phyloP scores from a whole-genome alignment of 1,140 invertebrate genomes.

The Solenopsis invicta region DNA sequence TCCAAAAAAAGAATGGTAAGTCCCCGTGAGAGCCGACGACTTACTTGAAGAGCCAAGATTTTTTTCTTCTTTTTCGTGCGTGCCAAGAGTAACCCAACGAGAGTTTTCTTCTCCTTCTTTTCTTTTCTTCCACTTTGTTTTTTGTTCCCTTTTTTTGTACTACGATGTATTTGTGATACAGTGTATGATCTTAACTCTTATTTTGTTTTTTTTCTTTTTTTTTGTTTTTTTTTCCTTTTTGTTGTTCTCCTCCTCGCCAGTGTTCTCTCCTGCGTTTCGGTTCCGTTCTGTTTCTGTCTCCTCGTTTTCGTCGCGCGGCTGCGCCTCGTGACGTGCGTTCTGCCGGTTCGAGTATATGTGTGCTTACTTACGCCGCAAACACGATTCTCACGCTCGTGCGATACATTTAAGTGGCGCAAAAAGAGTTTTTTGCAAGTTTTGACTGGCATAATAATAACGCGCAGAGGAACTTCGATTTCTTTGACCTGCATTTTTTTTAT shows the following conservation, averaged over 20 bases:
- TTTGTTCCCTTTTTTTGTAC: background rate
- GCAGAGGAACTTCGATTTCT: background rate
- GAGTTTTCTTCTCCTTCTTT: slow-evolving; percentile 33
- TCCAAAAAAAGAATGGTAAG: slow-evolving; percentile 88
- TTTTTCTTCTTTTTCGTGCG: slow-evolving; percentile 57
- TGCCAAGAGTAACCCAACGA: slow-evolving; percentile 57
- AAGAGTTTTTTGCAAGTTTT: background rate
- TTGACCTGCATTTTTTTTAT: background rate
- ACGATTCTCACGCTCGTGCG: background rate
- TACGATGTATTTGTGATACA: slow-evolving; percentile 45
- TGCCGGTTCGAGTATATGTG: slow-evolving; percentile 13
- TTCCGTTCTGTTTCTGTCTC: slow-evolving; percentile 50
- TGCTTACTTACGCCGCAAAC: background rate
- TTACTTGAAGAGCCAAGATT: slow-evolving; percentile 82
- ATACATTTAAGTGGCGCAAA: background rate
- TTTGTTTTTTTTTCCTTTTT: slow-evolving; percentile 34
- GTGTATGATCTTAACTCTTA: slow-evolving; percentile 55
- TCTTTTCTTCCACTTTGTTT: slow-evolving; percentile 3
- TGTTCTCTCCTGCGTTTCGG: slow-evolving; percentile 53
- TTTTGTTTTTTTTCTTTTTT: slow-evolving; percentile 36
- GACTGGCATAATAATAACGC: background rate
- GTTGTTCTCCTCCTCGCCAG: slow-evolving; percentile 48
- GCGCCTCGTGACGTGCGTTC: slow-evolving; percentile 41
- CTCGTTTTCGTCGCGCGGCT: slow-evolving; percentile 25
- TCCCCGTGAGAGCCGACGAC: slow-evolving; percentile 85